A percentile compares a stretch with the other conserved stretches of the same genome.
Evolutionary conservation across 2,797 vertebrate species (phyloP).

Genomic region (Ciconia nigra): DNA sequence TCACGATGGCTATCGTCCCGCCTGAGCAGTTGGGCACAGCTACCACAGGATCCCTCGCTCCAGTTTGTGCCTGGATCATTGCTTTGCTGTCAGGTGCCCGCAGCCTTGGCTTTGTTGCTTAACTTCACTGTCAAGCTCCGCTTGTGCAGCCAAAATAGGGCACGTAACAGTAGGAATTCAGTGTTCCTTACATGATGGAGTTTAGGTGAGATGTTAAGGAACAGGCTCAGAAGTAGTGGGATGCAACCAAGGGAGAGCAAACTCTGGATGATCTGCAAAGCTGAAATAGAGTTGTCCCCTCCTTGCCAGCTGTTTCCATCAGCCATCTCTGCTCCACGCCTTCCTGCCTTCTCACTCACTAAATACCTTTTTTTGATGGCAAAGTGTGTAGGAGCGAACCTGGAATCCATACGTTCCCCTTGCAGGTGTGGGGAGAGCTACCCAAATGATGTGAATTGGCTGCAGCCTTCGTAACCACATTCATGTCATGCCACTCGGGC

Average conservation of each 20-base stretch:
- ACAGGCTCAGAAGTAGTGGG: background rate
- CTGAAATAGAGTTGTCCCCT: background rate
- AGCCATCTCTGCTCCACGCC: background rate
- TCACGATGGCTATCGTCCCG: rapidly evolving
- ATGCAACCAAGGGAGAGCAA: background rate
- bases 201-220: background rate
- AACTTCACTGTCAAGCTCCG: background rate
- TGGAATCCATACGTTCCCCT: background rate
- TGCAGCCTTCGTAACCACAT: conserved; percentile 6
- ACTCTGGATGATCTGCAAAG: background rate
- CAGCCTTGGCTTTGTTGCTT: background rate
- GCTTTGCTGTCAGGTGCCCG: background rate
- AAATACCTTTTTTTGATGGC: background rate
- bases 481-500: conserved; percentile 23
- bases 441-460: background rate
- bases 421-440: background rate
- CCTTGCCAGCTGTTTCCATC: background rate
- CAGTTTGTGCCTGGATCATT: background rate
- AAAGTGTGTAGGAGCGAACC: background rate
- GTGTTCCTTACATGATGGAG: background rate
- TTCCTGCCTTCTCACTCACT: background rate
- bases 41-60: background rate
- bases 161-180: background rate
- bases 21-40: background rate
- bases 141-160: background rate